A percentile compares a stretch with the other conserved stretches of the same genome.
These are phyloP conservation scores for Pocillopora damicornis DNA, from an alignment of 64 coral and sea anemone species.

Conservation along the genomic window DNA sequence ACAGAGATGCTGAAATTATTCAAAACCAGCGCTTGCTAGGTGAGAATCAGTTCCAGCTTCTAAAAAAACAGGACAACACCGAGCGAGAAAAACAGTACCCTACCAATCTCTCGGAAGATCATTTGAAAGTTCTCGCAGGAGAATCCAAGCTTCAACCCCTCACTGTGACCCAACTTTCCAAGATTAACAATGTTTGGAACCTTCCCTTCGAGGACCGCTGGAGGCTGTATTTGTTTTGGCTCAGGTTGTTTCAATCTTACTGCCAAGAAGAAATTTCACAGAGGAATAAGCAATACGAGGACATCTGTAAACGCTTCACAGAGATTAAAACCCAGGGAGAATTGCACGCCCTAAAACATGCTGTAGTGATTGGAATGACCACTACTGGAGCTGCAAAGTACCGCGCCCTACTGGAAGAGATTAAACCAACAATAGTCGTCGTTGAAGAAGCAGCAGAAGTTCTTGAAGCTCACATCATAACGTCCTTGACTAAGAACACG, in stretches of 20 bases:
- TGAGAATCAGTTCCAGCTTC: constrained; percentile 29
- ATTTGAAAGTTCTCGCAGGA: constrained; percentile 30
- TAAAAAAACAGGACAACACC: background rate
- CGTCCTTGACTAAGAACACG: constrained; percentile 69
- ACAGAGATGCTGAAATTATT: constrained; percentile 72
- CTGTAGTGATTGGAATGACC: constrained; percentile 83
- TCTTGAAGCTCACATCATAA: constrained; percentile 83
- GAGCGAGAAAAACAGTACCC: background rate
- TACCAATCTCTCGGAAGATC: background rate
- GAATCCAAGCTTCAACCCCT: constrained; percentile 24
- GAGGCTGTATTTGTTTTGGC: constrained; percentile 69
- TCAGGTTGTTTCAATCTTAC: constrained; percentile 47
- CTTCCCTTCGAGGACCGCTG: constrained; percentile 19
- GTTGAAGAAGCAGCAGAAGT: constrained; percentile 95
- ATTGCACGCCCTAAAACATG: constrained; percentile 39
- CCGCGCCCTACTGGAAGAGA: constrained; percentile 50
- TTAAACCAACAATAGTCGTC: constrained; percentile 67
- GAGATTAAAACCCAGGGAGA: constrained; percentile 57
- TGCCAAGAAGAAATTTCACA: constrained; percentile 1
- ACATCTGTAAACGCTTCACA: constrained; percentile 38
- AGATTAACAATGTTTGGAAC: constrained; percentile 41
- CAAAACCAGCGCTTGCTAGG: constrained; percentile 67
- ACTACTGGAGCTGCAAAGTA: constrained; percentile 86
- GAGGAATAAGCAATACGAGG: constrained; percentile 40
- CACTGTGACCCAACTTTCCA: background rate